Percentiles rank a stretch among this genome's conserved stretches.
phyloP scores from a whole-genome alignment of 1,140 invertebrate species.

The Ceratina australensis region DNA sequence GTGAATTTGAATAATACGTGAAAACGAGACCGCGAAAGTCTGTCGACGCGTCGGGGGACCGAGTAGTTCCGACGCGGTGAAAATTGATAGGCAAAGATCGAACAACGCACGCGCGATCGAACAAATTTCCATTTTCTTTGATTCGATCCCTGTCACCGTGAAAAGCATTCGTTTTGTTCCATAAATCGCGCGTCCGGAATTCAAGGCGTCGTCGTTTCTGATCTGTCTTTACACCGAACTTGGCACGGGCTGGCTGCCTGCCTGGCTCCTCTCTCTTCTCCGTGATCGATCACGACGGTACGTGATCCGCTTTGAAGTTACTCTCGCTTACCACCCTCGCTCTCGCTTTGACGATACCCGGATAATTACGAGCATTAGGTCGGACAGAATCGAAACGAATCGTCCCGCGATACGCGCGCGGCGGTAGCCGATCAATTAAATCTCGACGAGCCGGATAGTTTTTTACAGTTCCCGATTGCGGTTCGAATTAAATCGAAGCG shows the following conservation, averaged over 20 bases:
- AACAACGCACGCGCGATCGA: background rate
- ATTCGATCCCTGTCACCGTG: background rate
- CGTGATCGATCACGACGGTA: slow-evolving; percentile 24
- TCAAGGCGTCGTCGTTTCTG: slow-evolving; percentile 7
- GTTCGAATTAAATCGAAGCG: background rate
- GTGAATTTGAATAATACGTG: too few species aligned
- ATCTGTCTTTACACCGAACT: slow-evolving; percentile 9
- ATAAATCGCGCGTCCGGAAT: slow-evolving; percentile 25
- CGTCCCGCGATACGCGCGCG: background rate
- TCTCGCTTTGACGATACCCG: background rate
- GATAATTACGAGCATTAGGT: slow-evolving; percentile 13
- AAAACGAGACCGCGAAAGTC: background rate
- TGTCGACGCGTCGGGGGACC: too few species aligned
- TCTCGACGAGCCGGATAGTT: background rate
- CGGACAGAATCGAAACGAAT: background rate
- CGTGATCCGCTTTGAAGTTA: slow-evolving; percentile 29
- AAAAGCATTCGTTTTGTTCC: slow-evolving; percentile 10
- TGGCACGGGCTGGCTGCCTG: background rate
- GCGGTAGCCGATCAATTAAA: slow-evolving; percentile 4
- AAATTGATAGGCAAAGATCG: slow-evolving; percentile 15
- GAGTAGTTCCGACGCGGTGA: too few species aligned
- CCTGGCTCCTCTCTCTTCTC: background rate
- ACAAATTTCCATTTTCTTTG: slow-evolving; percentile 26
- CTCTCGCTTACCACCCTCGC: too few species aligned
- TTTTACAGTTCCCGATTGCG: background rate